phyloP scores from a whole-genome alignment of 2,797 vertebrate genomes.

The Gymnopithys bicolor region DNA sequence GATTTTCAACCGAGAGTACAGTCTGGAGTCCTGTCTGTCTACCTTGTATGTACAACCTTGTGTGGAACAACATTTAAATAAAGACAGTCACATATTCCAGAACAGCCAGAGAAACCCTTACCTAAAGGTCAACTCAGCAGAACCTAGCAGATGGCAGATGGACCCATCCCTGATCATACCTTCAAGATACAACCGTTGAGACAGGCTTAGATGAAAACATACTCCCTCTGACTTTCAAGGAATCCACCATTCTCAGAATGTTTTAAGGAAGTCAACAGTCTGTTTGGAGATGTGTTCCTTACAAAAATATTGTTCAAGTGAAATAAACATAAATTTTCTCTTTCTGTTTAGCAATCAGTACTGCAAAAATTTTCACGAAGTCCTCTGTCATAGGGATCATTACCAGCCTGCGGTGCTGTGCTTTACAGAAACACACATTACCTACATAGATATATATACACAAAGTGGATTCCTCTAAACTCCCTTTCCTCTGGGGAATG shows the following conservation, averaged over 20 bases:
- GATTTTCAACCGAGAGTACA: neutral
- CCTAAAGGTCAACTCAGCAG: neutral
- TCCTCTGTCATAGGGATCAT: neutral
- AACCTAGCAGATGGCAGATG: neutral
- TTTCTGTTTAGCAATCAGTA: neutral
- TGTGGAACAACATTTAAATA: neutral
- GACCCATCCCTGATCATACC: neutral
- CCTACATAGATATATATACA: neutral
- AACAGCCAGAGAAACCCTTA: neutral
- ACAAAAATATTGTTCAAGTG: neutral
- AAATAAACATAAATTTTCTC: neutral
- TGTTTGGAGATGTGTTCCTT: neutral
- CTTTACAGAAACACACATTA: neutral
- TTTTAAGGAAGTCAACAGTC: neutral
- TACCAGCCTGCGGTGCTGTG: neutral
- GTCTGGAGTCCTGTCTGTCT: neutral
- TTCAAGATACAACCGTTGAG: neutral
- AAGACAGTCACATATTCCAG: neutral
- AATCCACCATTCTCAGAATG: neutral
- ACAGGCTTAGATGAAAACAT: neutral
- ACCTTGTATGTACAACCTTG: neutral
- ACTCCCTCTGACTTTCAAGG: neutral
- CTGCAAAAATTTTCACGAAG: neutral
- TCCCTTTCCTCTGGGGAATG: neutral
- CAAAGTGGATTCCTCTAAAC: neutral